phyloP scores from a whole-genome alignment of 2,113 vertebrate genomes.

The Corvus cornix region DNA sequence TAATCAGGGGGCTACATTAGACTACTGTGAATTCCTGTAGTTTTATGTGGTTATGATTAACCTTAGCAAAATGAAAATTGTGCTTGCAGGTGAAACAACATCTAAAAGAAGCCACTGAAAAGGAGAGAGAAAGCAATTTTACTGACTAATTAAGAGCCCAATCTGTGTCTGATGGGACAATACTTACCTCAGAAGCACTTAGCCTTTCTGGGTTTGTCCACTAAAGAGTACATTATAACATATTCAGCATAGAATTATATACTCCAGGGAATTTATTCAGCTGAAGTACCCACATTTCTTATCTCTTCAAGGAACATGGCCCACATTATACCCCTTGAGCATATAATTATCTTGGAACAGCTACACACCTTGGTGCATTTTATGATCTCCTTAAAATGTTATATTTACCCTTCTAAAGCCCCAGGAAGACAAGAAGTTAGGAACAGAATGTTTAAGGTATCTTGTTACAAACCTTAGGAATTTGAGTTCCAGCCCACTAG shows the following conservation, averaged over 20 bases:
- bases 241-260: constrained; percentile 19
- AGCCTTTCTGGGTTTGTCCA: constrained; percentile 25
- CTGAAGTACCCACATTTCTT: constrained; percentile 28
- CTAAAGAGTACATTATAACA: constrained; percentile 36
- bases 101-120: not conserved
- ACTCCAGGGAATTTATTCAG: not conserved
- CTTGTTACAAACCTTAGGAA: not conserved
- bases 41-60: constrained; percentile 17
- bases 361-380: constrained; percentile 28
- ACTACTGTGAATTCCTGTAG: not conserved
- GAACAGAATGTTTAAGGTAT: not conserved
- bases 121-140: constrained; percentile 21
- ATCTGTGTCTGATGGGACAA: not conserved
- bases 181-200: constrained; percentile 35
- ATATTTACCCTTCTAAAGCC: constrained; percentile 23
- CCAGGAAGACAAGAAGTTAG: not conserved
- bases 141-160: constrained; percentile 35
- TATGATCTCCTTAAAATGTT: constrained; percentile 9
- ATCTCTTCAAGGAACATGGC: constrained; percentile 10
- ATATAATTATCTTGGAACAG: constrained; percentile 38
- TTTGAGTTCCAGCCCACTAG: not conserved
- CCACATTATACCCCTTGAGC: constrained; percentile 10
- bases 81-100: not conserved
- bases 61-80: constrained; percentile 16
- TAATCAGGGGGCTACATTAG: not conserved